phyloP scores from a whole-genome alignment of 2,113 vertebrate genomes.

The Heterotilapia buettikoferi region DNA sequence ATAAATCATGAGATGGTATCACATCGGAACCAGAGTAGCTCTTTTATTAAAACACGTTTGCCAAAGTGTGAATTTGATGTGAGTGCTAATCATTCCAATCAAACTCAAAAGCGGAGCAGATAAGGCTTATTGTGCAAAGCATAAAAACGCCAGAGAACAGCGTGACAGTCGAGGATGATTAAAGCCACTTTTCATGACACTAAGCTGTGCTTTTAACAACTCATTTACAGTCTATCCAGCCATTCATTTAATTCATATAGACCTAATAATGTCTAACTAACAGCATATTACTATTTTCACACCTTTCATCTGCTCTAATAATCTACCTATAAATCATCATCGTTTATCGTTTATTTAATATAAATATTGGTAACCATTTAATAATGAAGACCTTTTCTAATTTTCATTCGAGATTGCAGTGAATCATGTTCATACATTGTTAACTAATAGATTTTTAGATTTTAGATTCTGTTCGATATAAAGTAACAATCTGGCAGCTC shows the following conservation, averaged over 20 bases:
- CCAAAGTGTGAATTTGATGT: slow-evolving; percentile 31
- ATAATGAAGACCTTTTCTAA: not conserved
- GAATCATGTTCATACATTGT: not conserved
- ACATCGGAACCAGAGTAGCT: slow-evolving; percentile 15
- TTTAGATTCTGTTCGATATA: not conserved
- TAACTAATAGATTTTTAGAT: not conserved
- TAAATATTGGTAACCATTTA: not conserved
- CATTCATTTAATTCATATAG: not conserved
- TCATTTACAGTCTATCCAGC: not conserved
- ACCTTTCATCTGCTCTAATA: not conserved
- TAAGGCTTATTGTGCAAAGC: not conserved
- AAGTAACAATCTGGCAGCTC: not conserved
- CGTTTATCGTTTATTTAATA: too few species aligned
- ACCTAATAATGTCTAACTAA: not conserved
- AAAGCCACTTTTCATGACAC: not conserved
- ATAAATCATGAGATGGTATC: slow-evolving; percentile 72
- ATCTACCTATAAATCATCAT: not conserved
- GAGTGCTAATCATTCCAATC: slow-evolving; percentile 53
- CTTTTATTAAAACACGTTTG: slow-evolving; percentile 62
- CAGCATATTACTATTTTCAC: not conserved
- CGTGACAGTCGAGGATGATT: not conserved
- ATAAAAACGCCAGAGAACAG: not conserved
- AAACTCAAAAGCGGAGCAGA: slow-evolving; percentile 43
- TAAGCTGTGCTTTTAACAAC: not conserved
- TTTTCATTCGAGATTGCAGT: not conserved